These are phyloP conservation scores for Hirundichthys speculiger DNA, from an alignment of 2,113 vertebrate genomes.

Conservation along the genomic window DNA sequence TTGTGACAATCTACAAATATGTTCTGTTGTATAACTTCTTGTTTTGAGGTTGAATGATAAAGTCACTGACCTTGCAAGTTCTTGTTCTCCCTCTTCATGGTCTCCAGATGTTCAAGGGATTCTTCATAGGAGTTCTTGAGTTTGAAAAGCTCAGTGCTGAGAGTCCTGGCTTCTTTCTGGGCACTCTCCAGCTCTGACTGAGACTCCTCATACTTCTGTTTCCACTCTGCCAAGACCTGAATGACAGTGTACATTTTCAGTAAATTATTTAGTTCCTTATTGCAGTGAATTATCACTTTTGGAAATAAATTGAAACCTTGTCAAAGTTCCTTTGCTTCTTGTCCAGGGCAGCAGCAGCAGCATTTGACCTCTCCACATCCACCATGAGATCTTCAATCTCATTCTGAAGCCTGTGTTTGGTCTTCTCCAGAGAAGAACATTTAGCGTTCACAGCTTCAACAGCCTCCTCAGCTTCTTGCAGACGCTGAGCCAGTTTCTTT, in stretches of 20 bases:
- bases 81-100: conserved; percentile 83
- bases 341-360: conserved; percentile 84
- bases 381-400: conserved; percentile 94
- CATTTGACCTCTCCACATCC: conserved; percentile 85
- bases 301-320: conserved; percentile 60
- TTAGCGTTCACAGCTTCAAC: conserved; percentile 91
- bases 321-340: conserved; percentile 94
- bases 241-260: neutral
- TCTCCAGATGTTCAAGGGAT: conserved; percentile 86
- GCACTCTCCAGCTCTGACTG: conserved; percentile 91
- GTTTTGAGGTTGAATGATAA: no score
- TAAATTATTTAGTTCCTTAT: neutral
- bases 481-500: conserved; percentile 86
- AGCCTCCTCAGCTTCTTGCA: conserved; percentile 87
- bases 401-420: conserved; percentile 90
- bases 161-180: conserved; percentile 88
- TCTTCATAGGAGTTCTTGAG: conserved; percentile 94
- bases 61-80: conserved; percentile 79
- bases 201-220: conserved; percentile 92
- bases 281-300: neutral
- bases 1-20: neutral
- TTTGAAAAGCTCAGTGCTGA: conserved; percentile 94
- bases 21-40: no score
- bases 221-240: conserved; percentile 90
- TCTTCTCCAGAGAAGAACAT: conserved; percentile 90